These are phyloP conservation scores for Choloepus didactylus DNA, from an alignment of 2,797 vertebrate species.

Conservation along the genomic window DNA sequence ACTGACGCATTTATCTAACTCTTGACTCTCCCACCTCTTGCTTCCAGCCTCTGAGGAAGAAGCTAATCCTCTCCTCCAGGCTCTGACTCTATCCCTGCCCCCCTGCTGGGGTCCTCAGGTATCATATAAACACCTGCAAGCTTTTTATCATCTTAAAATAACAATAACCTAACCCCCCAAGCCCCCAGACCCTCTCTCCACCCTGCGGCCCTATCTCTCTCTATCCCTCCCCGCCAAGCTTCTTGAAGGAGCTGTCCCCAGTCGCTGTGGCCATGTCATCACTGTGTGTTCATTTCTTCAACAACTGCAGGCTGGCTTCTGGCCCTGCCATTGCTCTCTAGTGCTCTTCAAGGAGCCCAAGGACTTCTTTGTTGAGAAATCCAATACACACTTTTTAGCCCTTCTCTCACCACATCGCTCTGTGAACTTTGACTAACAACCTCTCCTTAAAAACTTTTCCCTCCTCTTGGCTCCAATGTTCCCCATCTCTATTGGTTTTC, in stretches of 20 bases:
- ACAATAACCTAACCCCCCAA: background rate
- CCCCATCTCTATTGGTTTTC: background rate
- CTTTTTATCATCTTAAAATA: slow-evolving; percentile 40
- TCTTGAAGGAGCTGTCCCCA: slow-evolving; percentile 61
- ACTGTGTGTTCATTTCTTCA: background rate
- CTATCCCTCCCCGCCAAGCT: background rate
- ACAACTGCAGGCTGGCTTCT: background rate
- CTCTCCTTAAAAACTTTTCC: background rate
- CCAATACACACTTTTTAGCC: background rate
- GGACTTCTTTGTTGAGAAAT: background rate
- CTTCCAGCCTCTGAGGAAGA: background rate
- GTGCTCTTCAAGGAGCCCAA: background rate
- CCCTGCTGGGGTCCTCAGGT: background rate
- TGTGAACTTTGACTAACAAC: background rate
- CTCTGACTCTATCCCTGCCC: accelerated
- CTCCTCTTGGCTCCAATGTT: background rate
- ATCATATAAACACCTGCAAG: background rate
- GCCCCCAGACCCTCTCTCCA: background rate
- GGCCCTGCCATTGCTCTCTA: background rate
- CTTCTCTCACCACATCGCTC: background rate
- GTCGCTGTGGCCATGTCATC: background rate
- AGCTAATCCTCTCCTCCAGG: background rate
- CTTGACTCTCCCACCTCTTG: too few species aligned
- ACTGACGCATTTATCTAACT: background rate
- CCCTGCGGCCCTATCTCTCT: background rate